These are phyloP conservation scores for Patella pellucida DNA, from an alignment of 2,888 invertebrate genomes.

Conservation along the genomic window DNA sequence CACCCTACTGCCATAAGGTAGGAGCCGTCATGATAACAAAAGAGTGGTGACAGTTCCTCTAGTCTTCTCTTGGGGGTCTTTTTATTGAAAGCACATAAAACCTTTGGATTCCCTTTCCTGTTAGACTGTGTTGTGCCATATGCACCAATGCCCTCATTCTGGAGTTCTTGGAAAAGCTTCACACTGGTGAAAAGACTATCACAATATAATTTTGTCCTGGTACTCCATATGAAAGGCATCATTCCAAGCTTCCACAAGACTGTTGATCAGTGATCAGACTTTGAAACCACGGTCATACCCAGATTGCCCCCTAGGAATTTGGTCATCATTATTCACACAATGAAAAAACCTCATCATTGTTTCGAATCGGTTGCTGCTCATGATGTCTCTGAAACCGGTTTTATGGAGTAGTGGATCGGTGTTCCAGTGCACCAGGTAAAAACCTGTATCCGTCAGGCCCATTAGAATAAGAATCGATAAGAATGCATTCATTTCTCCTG, in stretches of 20 bases:
- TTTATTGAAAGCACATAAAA: not conserved
- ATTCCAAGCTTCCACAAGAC: not conserved
- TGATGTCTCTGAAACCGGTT: not conserved
- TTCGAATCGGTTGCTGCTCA: not conserved
- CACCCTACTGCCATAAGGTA: not conserved
- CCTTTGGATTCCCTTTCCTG: not conserved
- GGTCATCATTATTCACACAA: not conserved
- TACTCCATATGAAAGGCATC: not conserved
- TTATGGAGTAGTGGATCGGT: not conserved
- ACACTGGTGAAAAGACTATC: not conserved
- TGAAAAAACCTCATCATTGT: not conserved
- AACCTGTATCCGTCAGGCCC: not conserved
- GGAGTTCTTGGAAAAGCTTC: not conserved
- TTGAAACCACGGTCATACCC: not conserved
- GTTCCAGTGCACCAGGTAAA: not conserved
- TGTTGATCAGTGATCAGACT: not conserved
- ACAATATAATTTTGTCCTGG: not conserved
- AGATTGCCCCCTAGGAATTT: not conserved
- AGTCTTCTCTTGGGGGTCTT: not conserved
- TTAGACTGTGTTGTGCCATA: not conserved
- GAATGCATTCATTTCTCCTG: constrained; percentile 26
- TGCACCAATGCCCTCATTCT: not conserved
- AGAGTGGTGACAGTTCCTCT: not conserved
- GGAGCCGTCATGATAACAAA: not conserved
- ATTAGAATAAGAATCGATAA: constrained; percentile 21